Base-by-base conservation (phyloP, 2,888 invertebrate species). In the Tiliacea citrago region DNA sequence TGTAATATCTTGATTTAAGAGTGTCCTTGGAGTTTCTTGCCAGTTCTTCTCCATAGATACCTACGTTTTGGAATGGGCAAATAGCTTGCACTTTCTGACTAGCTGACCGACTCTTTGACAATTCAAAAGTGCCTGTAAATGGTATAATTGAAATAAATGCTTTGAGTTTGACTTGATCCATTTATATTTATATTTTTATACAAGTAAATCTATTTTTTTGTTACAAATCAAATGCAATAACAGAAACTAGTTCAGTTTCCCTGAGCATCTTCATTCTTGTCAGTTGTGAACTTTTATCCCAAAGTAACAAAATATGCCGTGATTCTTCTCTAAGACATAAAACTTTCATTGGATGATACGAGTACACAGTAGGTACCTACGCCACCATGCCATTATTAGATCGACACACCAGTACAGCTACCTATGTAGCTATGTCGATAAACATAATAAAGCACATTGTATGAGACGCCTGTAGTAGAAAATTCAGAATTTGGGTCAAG, bases 391-490 rank as follows among this genome's bases (percentile, higher is more conserved):
- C 76, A 79, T 71, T 79, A 77, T 77, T 79, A 77, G 79, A 79
- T 62, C 57, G 51, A 49, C 49, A 42, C 35, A n/a, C 35, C 8
- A 24, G 49, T 70, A n/a, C 29, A 29, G 47, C 29, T 49, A 61
- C 18, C 13, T 24, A 6, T 39, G n/a, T 75, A 57, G 13, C 29
- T n/a, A 29, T 18, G 55, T 61, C 55, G 73, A 61, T 66, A 80
- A 77, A 77, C 77, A 79, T 66, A 79, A 65, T 61, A 66, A 79
- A 73, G 73, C 61, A 73, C 73, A 61, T 24, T 66, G 80, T 78
- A 66, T 45, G 66, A 49, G 42, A 79, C 13, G 77, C 39, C 39
- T 79, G 79, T 73, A 35, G 55, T 18, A 18, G 53, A 29, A 53
- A 63, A n/a, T 5, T 60, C 12, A 16, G 29, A 60, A 73, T 65